A percentile compares a stretch with the other conserved stretches of the same genome.
Conservation (phyloP, 2,113 vertebrate species). For the Rostratula benghalensis region DNA sequence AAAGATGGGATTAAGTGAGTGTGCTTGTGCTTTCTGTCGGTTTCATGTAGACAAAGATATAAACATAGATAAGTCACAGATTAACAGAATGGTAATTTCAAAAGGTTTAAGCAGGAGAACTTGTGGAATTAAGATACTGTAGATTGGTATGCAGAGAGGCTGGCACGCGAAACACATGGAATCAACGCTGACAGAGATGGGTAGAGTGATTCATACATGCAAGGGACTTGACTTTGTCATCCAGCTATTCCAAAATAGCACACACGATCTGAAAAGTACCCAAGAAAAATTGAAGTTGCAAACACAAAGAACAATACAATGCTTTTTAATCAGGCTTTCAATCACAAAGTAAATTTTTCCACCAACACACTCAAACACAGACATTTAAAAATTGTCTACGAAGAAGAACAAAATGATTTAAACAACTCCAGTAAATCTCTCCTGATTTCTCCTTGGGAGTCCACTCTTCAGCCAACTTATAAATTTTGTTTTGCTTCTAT, state of each 20-base stretch:
- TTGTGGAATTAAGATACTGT: neutral
- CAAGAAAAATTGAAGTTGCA: neutral
- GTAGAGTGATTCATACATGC: neutral
- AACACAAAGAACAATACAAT: constrained; percentile 3
- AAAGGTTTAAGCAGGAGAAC: neutral
- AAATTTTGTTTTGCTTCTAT: constrained; percentile 53
- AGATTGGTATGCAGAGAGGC: neutral
- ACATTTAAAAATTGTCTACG: constrained; percentile 34
- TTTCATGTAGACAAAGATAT: neutral
- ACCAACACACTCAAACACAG: neutral
- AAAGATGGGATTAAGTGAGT: neutral
- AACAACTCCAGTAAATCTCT: constrained; percentile 31
- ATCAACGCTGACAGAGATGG: neutral
- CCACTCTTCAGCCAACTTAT: neutral
- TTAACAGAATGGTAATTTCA: neutral
- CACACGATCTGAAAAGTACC: neutral
- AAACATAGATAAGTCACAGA: neutral
- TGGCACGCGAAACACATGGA: neutral
- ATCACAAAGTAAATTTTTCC: constrained; percentile 37
- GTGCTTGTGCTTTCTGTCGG: neutral
- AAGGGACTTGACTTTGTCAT: neutral
- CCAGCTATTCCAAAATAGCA: neutral
- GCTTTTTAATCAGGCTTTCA: constrained; percentile 51
- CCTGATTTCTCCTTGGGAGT: constrained; percentile 42
- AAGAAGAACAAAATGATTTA: constrained; percentile 7